Conservation (phyloP, 2,797 vertebrate genomes). For the Chloroceryle inda region DNA sequence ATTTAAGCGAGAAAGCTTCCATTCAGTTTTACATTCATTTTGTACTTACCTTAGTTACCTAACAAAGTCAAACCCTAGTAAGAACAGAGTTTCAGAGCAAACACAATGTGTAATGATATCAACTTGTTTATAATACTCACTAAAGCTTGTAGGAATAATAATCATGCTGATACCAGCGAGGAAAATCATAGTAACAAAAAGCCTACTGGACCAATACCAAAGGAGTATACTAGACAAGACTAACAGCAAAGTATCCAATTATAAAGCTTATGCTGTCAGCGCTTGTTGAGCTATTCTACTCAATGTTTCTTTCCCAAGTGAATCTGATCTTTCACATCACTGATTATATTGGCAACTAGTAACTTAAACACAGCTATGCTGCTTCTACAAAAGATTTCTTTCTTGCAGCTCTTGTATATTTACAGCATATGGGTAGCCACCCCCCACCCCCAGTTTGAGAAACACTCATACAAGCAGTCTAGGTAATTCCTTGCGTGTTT, state of each 20-base stretch:
- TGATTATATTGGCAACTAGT: background rate
- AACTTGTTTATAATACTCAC: background rate
- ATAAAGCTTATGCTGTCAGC: background rate
- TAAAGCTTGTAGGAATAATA: background rate
- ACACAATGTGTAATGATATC: background rate
- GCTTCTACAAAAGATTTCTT: background rate
- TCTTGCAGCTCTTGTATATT: background rate
- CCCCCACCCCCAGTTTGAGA: background rate
- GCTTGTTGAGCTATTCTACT: background rate
- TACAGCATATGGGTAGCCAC: background rate
- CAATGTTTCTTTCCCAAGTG: background rate
- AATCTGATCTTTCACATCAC: background rate
- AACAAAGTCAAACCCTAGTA: background rate
- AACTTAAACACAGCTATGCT: background rate
- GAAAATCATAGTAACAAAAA: background rate
- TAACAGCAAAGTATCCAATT: background rate
- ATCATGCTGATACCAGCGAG: background rate
- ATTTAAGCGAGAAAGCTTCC: background rate
- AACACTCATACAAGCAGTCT: background rate
- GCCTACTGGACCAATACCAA: background rate
- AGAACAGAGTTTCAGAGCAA: background rate
- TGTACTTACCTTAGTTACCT: background rate
- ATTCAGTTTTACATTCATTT: background rate
- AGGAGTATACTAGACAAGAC: background rate
- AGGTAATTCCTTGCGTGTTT: background rate